These are phyloP conservation scores for Ataeniobius toweri DNA, from an alignment of 2,797 vertebrate species.

Conservation along the genomic window DNA sequence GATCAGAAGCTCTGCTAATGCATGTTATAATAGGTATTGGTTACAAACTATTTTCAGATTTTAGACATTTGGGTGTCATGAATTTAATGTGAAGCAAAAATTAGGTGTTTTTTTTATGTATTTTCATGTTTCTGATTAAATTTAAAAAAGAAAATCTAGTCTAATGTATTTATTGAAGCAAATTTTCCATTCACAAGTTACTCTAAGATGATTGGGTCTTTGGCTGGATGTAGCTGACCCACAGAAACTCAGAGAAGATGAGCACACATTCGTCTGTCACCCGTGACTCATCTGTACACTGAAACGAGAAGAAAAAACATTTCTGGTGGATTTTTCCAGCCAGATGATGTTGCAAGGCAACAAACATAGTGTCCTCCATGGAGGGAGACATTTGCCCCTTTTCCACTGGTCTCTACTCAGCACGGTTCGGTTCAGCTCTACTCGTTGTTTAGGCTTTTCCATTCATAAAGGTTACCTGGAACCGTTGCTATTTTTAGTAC, in stretches of 20 bases:
- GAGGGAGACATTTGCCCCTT: conserved; percentile 10
- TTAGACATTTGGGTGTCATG: neutral
- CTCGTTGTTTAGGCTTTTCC: conserved; percentile 1
- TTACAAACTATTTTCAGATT: neutral
- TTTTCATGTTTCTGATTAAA: no score
- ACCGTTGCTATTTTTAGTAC: no score
- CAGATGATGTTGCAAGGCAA: conserved; percentile 61
- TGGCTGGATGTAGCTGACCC: neutral
- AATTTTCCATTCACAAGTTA: neutral
- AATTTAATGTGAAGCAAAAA: neutral
- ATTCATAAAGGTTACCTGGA: no score
- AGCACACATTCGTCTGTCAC: conserved; percentile 29
- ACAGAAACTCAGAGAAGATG: conserved; percentile 24
- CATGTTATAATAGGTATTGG: neutral
- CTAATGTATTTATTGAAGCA: neutral
- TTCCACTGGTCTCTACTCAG: no score
- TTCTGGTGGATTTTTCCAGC: conserved; percentile 42
- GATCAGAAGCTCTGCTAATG: neutral
- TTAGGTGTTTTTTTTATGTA: neutral
- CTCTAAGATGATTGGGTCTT: neutral
- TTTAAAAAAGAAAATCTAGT: no score
- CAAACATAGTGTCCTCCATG: conserved; percentile 46
- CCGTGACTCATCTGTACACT: conserved; percentile 46
- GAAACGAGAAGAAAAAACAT: conserved; percentile 24
- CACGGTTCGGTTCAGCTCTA: no score